Evolutionary conservation across 2,113 vertebrate species (phyloP).

Genomic region (Loxodonta africana): DNA sequence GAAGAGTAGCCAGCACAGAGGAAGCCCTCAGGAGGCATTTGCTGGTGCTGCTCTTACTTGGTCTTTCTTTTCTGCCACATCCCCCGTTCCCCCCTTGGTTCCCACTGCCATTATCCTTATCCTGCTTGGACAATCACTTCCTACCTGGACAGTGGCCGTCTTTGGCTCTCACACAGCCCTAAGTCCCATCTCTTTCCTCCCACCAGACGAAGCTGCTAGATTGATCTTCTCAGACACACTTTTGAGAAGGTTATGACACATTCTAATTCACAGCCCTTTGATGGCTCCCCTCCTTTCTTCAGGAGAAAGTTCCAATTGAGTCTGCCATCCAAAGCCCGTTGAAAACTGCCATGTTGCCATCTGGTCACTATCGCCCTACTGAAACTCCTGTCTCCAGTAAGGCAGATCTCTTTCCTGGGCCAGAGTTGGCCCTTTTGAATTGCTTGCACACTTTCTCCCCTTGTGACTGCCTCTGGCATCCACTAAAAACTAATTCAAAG

Average conservation of each 20-base stretch:
- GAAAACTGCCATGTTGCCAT: background rate
- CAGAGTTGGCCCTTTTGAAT: background rate
- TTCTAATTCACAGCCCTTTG: background rate
- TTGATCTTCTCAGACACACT: background rate
- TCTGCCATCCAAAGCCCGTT: background rate
- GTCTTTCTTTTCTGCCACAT: background rate
- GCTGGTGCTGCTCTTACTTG: no score
- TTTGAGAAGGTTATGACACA: background rate
- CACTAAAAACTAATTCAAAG: background rate
- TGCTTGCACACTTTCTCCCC: background rate
- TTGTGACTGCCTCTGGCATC: background rate
- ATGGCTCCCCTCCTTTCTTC: background rate
- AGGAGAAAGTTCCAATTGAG: background rate
- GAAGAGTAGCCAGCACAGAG: background rate
- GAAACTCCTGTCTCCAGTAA: background rate
- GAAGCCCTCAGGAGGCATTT: no score
- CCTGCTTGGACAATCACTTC: background rate
- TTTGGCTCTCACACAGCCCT: background rate
- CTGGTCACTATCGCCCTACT: fast-evolving
- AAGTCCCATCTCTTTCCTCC: background rate
- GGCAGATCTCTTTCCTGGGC: background rate
- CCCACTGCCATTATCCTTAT: no score
- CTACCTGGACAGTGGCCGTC: fast-evolving
- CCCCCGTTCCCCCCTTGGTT: fast-evolving
- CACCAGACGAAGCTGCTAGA: fast-evolving